Conservation (phyloP, 2,888 invertebrate species). For the Andrena camellia region DNA sequence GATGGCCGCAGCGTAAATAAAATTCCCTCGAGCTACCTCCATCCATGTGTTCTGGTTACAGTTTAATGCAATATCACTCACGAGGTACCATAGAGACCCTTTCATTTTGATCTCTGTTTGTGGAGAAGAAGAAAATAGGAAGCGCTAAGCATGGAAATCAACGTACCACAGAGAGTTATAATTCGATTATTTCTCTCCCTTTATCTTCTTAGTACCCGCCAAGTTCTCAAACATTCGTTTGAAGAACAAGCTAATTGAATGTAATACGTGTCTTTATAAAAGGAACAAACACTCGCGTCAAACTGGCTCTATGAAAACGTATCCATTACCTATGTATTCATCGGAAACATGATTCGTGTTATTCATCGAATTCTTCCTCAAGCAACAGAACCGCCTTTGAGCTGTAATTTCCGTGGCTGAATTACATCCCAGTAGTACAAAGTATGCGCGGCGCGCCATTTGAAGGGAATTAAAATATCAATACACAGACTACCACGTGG, state of each 20-base stretch:
- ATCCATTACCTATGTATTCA: constrained; percentile 1
- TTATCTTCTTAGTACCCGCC: background rate
- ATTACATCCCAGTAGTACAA: background rate
- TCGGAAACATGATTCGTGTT: too few species aligned
- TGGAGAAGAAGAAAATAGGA: background rate
- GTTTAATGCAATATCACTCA: constrained; percentile 51
- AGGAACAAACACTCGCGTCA: background rate
- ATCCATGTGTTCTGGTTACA: constrained; percentile 42
- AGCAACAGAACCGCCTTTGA: too few species aligned
- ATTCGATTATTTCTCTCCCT: background rate
- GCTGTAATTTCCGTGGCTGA: background rate
- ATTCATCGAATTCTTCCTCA: too few species aligned
- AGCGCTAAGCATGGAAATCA: background rate
- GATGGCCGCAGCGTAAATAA: constrained; percentile 31
- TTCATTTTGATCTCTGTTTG: constrained; percentile 43
- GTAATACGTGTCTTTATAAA: background rate
- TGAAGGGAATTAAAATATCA: constrained; percentile 8
- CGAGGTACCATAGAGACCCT: constrained; percentile 32
- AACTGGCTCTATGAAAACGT: background rate
- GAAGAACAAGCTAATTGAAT: background rate
- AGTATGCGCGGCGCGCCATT: background rate
- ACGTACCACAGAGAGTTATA: background rate
- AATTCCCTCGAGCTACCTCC: constrained; percentile 20
- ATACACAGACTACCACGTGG: background rate
- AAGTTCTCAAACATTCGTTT: background rate